These are phyloP conservation scores for Tichodroma muraria DNA, from an alignment of 2,113 vertebrate species.

Conservation along the genomic window DNA sequence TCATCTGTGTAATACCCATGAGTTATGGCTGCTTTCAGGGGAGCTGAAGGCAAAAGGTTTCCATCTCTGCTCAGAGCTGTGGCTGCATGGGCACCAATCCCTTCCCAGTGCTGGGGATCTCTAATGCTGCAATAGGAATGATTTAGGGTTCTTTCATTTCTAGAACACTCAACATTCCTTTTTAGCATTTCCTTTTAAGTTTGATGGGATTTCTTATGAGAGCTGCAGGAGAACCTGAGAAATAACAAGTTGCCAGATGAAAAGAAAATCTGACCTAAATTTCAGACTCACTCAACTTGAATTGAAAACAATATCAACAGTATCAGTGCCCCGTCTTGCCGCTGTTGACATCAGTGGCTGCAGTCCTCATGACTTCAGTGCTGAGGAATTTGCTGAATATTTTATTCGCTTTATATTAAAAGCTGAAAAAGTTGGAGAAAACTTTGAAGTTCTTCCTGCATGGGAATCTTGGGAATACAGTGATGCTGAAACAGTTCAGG, in stretches of 20 bases:
- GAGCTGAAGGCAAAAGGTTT: not conserved
- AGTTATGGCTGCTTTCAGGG: not conserved
- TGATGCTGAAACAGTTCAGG: not conserved
- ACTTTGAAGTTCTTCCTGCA: not conserved
- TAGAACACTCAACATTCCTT: not conserved
- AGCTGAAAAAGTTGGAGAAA: not conserved
- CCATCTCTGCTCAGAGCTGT: not conserved
- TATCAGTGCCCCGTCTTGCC: not conserved
- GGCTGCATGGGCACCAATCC: not conserved
- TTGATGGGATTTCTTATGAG: not conserved
- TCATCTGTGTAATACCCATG: not conserved
- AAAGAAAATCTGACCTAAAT: not conserved
- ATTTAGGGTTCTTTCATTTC: not conserved
- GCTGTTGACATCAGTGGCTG: not conserved
- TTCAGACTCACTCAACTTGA: not conserved
- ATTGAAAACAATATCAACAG: not conserved
- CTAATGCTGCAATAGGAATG: not conserved
- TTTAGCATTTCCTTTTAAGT: not conserved
- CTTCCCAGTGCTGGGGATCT: not conserved
- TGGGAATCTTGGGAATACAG: not conserved
- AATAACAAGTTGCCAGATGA: not conserved
- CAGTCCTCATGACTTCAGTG: not conserved
- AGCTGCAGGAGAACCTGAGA: not conserved
- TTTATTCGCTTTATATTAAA: not conserved
- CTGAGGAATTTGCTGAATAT: constrained; percentile 13